These are phyloP conservation scores for Formicarius rufipectus DNA, from an alignment of 2,113 vertebrate genomes.

Conservation along the genomic window DNA sequence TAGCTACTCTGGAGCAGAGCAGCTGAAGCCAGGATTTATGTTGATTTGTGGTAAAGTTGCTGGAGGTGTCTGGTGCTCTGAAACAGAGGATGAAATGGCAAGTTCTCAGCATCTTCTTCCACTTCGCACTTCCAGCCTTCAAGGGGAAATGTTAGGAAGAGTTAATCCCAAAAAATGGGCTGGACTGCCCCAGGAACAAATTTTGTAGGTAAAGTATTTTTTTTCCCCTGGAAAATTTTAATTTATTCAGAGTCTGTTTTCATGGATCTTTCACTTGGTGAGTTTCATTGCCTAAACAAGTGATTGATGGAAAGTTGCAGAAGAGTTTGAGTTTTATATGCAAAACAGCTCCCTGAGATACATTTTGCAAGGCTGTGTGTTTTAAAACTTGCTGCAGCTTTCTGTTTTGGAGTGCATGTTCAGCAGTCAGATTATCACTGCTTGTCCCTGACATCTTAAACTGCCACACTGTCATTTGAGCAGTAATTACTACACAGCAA, in stretches of 20 bases:
- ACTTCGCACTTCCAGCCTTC: neutral
- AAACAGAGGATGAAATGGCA: neutral
- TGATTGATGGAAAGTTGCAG: conserved; percentile 16
- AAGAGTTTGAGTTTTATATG: neutral
- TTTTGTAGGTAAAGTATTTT: neutral
- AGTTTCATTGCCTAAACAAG: conserved; percentile 17
- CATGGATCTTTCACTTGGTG: neutral
- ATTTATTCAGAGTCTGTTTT: conserved; percentile 35
- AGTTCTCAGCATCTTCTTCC: neutral
- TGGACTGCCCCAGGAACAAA: neutral
- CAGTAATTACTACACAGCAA: conserved; percentile 2
- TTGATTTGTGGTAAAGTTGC: conserved; percentile 1
- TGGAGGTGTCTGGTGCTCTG: neutral
- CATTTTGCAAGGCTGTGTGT: neutral
- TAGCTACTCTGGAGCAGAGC: neutral
- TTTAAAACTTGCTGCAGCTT: conserved; percentile 48
- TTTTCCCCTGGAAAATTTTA: conserved; percentile 30
- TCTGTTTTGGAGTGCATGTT: conserved; percentile 46
- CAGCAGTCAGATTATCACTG: neutral
- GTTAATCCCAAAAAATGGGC: neutral
- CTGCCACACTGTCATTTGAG: neutral
- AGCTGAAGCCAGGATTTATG: neutral
- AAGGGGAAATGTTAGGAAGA: neutral
- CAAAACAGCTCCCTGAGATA: neutral
- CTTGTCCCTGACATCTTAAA: conserved; percentile 35